Percentiles rank a stretch among this genome's conserved stretches.
Evolutionary conservation across 2,888 invertebrate species (phyloP).

Genomic region (Auanema freiburgensis): DNA sequence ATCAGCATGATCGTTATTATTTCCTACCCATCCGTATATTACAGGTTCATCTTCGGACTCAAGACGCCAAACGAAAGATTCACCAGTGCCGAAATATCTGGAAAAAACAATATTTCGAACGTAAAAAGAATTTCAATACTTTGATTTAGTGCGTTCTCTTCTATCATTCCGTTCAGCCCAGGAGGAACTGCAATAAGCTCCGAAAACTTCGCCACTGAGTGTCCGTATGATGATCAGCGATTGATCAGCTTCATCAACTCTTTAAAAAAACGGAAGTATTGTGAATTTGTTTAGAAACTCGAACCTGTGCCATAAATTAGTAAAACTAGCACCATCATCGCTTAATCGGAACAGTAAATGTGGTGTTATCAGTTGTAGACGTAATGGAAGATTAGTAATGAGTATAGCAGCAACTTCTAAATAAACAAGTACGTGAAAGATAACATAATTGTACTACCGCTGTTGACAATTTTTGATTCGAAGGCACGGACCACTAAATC

Average conservation of each 20-base stretch:
- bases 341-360: slow-evolving; percentile 53
- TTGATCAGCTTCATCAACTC: slow-evolving; percentile 58
- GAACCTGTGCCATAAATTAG: slow-evolving; percentile 58
- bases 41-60: slow-evolving; percentile 45
- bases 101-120: not conserved
- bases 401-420: slow-evolving; percentile 52
- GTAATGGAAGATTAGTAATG: slow-evolving; percentile 52
- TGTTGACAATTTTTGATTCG: slow-evolving; percentile 42
- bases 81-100: slow-evolving; percentile 55
- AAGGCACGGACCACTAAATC: slow-evolving; percentile 29
- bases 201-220: slow-evolving; percentile 52
- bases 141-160: slow-evolving; percentile 49
- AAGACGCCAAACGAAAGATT: slow-evolving; percentile 58
- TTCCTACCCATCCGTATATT: slow-evolving; percentile 58
- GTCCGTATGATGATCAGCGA: slow-evolving; percentile 53
- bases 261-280: slow-evolving; percentile 21
- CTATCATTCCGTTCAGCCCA: slow-evolving; percentile 59
- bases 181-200: slow-evolving; percentile 57
- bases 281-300: slow-evolving; percentile 2
- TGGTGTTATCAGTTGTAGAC: slow-evolving; percentile 59
- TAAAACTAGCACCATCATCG: slow-evolving; percentile 60
- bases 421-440: slow-evolving; percentile 2
- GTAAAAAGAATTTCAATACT: slow-evolving; percentile 20
- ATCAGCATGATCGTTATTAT: slow-evolving; percentile 43
- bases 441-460: slow-evolving; percentile 9